A percentile compares a stretch with the other conserved stretches of the same genome.
Conservation (phyloP, 2,113 vertebrate genomes). For the Ptyas mucosa region DNA sequence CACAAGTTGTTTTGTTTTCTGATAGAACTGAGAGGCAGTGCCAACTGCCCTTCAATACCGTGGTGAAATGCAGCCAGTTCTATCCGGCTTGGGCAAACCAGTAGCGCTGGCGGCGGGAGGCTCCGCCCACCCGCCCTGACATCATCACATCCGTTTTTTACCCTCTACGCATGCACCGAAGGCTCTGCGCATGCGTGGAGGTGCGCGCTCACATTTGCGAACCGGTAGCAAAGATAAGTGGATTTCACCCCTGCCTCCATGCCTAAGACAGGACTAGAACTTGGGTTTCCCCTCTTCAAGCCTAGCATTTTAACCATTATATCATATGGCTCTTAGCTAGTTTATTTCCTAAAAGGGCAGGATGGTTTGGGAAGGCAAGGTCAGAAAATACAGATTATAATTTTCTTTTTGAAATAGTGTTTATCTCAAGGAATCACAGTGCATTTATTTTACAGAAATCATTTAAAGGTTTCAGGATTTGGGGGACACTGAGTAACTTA, state of each 20-base stretch:
- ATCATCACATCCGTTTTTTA: no score
- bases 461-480: not conserved
- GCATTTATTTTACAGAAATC: not conserved
- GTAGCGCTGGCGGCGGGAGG: no score
- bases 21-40: not conserved
- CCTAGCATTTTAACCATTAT: not conserved
- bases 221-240: no score
- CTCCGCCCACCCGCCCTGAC: no score
- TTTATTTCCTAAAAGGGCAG: not conserved
- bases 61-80: no score
- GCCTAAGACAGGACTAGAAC: not conserved
- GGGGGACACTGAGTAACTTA: not conserved
- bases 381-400: not conserved
- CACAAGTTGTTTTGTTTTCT: not conserved
- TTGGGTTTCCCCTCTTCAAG: not conserved
- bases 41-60: not conserved
- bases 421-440: not conserved
- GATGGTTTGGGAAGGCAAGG: not conserved
- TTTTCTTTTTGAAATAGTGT: not conserved
- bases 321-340: not conserved
- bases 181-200: no score
- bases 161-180: no score
- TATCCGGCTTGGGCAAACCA: no score
- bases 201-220: no score
- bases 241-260: not conserved